Evolutionary conservation across 2,797 vertebrate genomes (phyloP).

Genomic region (Lycodopsis pacificus): DNA sequence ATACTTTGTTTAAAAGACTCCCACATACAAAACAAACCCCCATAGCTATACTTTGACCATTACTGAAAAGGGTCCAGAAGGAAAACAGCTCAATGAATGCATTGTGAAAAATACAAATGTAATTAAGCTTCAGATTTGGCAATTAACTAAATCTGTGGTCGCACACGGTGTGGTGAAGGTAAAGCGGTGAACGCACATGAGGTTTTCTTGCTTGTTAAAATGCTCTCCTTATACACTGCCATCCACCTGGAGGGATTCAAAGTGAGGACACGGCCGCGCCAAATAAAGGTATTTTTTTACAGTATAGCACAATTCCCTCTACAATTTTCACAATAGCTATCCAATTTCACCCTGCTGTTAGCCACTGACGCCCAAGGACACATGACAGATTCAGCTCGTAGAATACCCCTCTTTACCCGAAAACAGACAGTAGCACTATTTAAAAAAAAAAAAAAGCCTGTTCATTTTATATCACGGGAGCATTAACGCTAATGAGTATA

Average conservation of each 20-base stretch:
- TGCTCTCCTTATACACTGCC: neutral
- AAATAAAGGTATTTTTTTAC: constrained; percentile 41
- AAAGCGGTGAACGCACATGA: neutral
- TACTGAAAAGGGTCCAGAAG: neutral
- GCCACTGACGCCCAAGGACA: constrained; percentile 38
- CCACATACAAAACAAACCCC: neutral
- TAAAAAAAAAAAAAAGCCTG: constrained; percentile 49
- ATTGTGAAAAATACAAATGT: neutral
- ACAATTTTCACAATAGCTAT: constrained; percentile 47
- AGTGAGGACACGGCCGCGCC: neutral
- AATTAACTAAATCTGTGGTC: constrained; percentile 9
- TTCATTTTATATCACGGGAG: constrained; percentile 64
- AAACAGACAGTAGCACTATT: constrained; percentile 54
- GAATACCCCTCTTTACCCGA: constrained; percentile 33
- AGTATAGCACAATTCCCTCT: constrained; percentile 32
- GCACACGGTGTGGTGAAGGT: neutral
- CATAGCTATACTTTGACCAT: neutral
- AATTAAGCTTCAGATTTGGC: constrained; percentile 14
- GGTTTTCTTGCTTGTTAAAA: constrained; percentile 8
- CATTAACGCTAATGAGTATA: constrained; percentile 77
- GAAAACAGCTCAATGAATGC: neutral
- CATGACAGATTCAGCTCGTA: constrained; percentile 42
- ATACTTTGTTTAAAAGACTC: constrained; percentile 16
- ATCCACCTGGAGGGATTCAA: constrained; percentile 19
- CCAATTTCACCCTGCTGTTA: constrained; percentile 43